Percentiles rank a stretch among this genome's conserved stretches.
Conservation (phyloP, 1,140 invertebrate genomes). For the Paraescarpia echinospica region DNA sequence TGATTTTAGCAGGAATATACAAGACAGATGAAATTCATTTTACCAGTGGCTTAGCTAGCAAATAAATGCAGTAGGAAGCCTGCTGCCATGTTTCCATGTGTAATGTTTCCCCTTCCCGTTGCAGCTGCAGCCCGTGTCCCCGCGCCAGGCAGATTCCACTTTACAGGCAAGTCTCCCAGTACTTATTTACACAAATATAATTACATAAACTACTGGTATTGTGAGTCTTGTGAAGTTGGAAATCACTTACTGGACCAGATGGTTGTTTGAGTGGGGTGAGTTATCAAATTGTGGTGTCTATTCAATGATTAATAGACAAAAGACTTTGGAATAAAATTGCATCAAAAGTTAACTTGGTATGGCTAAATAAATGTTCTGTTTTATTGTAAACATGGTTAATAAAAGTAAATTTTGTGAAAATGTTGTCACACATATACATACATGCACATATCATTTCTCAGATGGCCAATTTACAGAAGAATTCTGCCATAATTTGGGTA, state of each 20-base stretch:
- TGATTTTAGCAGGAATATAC: not conserved
- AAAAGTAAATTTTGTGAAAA: too few relatives aligned
- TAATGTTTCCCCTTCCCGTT: not conserved
- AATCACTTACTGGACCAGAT: not conserved
- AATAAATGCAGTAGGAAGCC: too few relatives aligned
- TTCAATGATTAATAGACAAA: too few relatives aligned
- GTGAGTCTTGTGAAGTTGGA: not conserved
- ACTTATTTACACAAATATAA: not conserved
- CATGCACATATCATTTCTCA: not conserved
- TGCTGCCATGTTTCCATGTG: not conserved
- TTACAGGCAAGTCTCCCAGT: conserved; percentile 39
- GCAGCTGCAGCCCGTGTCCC: conserved; percentile 43
- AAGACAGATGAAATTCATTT: too few relatives aligned
- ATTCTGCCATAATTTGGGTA: too few relatives aligned
- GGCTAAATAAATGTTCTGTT: not conserved
- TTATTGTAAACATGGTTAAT: not conserved
- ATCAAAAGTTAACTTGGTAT: too few relatives aligned
- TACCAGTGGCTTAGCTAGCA: too few relatives aligned
- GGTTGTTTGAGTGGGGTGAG: too few relatives aligned
- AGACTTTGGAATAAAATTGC: too few relatives aligned
- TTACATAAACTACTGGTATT: not conserved
- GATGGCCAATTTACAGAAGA: too few relatives aligned
- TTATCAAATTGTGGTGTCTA: too few relatives aligned
- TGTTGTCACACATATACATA: too few relatives aligned
- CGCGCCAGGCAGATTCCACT: conserved; percentile 44